These are phyloP conservation scores for Suricata suricatta DNA, from an alignment of 2,113 vertebrate species.

Conservation along the genomic window DNA sequence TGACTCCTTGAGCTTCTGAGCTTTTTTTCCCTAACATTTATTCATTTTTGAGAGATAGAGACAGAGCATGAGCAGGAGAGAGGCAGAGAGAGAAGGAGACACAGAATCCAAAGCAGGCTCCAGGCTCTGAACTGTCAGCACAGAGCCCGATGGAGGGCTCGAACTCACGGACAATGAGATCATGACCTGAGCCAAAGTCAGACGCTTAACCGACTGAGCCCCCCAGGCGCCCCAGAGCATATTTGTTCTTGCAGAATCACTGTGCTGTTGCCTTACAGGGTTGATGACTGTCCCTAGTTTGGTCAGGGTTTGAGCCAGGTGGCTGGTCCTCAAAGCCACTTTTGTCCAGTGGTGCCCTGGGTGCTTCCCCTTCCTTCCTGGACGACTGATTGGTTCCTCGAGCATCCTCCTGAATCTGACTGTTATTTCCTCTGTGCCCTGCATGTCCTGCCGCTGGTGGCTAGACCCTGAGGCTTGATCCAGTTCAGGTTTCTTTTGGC, in stretches of 20 bases:
- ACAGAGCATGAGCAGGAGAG: too few species aligned
- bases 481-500: neutral
- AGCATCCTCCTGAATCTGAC: too few species aligned
- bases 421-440: neutral
- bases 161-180: too few species aligned
- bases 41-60: too few species aligned
- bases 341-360: rapidly evolving
- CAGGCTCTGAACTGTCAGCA: too few species aligned
- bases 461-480: neutral
- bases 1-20: neutral
- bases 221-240: neutral
- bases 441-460: too few species aligned
- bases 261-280: neutral
- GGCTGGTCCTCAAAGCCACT: neutral
- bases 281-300: neutral
- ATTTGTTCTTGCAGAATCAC: rapidly evolving
- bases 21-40: too few species aligned
- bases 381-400: neutral
- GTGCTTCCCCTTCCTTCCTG: neutral
- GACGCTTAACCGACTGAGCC: too few species aligned
- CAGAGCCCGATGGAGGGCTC: too few species aligned
- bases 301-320: neutral
- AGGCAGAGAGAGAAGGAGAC: too few species aligned
- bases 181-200: too few species aligned
- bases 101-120: too few species aligned